phyloP scores from a whole-genome alignment of 2,113 vertebrate genomes.

The Indicator maculatus region DNA sequence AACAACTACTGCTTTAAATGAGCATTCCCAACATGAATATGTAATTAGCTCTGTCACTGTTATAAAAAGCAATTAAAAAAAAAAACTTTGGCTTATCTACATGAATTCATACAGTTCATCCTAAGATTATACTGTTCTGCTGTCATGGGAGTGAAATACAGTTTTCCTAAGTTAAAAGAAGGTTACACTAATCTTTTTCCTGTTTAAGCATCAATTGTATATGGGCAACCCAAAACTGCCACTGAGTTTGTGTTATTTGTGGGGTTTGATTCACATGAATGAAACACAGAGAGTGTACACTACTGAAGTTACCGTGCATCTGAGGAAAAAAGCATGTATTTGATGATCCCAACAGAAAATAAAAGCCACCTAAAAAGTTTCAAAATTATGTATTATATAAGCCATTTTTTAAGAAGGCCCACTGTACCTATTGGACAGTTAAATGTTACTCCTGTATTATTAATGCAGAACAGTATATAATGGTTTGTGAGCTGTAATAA shows the following conservation, averaged over 20 bases:
- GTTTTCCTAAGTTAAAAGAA: not conserved
- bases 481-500: conserved; percentile 40
- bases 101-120: not conserved
- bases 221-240: not conserved
- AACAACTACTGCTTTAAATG: not conserved
- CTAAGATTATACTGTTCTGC: not conserved
- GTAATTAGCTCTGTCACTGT: not conserved
- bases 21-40: not conserved
- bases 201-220: not conserved
- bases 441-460: conserved; percentile 47
- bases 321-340: not conserved
- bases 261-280: not conserved
- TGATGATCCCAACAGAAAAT: not conserved
- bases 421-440: conserved; percentile 39
- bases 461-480: conserved; percentile 53
- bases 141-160: not conserved
- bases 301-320: not conserved
- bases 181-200: not conserved
- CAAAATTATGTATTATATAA: conserved; percentile 25
- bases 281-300: not conserved
- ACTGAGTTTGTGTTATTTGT: not conserved
- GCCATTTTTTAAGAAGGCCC: conserved; percentile 44
- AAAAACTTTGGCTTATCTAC: not conserved
- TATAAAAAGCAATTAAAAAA: not conserved
- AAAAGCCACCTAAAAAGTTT: conserved; percentile 26